Evolutionary conservation across 2,888 invertebrate species (phyloP).

Genomic region (Callyntrura sp.): DNA sequence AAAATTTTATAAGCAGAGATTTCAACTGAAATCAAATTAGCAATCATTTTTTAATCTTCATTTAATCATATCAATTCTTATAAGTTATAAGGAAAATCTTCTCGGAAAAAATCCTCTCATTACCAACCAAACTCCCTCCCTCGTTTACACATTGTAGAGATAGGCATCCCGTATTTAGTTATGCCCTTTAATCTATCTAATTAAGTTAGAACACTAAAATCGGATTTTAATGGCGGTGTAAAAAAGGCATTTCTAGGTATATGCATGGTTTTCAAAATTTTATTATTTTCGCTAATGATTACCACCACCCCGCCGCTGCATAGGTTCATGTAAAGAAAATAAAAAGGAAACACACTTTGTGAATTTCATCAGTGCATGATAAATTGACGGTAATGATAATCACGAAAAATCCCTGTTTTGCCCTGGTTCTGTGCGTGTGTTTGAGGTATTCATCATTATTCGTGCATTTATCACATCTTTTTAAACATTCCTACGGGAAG

Average conservation of each 20-base stretch:
- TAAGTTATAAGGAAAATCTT: neutral
- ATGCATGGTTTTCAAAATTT: neutral
- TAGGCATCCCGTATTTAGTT: neutral
- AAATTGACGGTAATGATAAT: conserved; percentile 26
- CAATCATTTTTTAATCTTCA: neutral
- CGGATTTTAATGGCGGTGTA: neutral
- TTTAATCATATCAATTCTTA: neutral
- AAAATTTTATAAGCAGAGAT: neutral
- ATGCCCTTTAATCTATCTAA: neutral
- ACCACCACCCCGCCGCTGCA: too few relatives aligned
- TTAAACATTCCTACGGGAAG: neutral
- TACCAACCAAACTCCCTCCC: neutral
- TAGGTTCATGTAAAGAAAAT: conserved; percentile 3
- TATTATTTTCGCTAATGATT: neutral
- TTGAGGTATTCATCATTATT: neutral
- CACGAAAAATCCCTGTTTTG: neutral
- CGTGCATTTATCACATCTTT: neutral
- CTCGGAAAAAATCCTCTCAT: neutral
- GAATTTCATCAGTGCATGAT: conserved; percentile 47
- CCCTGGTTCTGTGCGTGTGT: conserved; percentile 58
- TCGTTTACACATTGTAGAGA: neutral
- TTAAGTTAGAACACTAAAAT: conserved; percentile 24
- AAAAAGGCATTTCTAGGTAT: neutral
- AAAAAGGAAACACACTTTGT: conserved; percentile 35
- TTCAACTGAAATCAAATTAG: neutral